Base-by-base conservation (phyloP, 2,797 vertebrate genomes). In the Pteropus rufus region DNA sequence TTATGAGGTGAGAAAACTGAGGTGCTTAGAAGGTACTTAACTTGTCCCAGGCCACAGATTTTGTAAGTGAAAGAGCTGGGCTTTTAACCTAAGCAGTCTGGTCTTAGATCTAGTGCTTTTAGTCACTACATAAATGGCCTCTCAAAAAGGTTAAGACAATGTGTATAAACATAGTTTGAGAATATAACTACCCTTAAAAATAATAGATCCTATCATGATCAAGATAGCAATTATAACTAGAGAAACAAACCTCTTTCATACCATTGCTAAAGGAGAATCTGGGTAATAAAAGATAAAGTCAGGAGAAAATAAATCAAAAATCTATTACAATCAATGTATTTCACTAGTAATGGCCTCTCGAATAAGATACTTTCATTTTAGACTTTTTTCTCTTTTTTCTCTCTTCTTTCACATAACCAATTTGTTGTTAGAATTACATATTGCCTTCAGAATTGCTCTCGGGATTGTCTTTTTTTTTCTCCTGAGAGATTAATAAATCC, bases 151-250 rank as follows among this genome's bases (percentile, higher is more conserved):
- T 39, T 29, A 65, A 39, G 44, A 91, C 10, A 86, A 39, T 18
- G 58, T 39, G 9, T 18, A n/a, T 79, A 29, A 89, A 83, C 34
- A 80, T n/a, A 94, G 41, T 54, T 46, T 75, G 75, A 93, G 67
- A 82, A 92, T 39, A 82, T 52, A 49, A 93, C 75, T 85, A 67
- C 56, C 41, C 52, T 92, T 21, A 79, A 85, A 95, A 52, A 44
- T 62, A 70, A 89, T 3, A 19, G 52, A 65, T 75, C 16, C 81
- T 69, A 49, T 16, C 34, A 80, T 76, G 72, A 70, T 65, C 58
- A n/a, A 44, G 89, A 67, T 18, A 72, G 67, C 54, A 91, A 65
- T 41, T 70, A 52, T 44, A 81, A 81, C 39, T 39, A n/a, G 23
- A 92, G 77, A 36, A 92, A 62, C 41, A 36, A 64, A 7, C 39